These are phyloP conservation scores for Leucopsar rothschildi DNA, from an alignment of 2,113 vertebrate genomes.

Conservation along the genomic window DNA sequence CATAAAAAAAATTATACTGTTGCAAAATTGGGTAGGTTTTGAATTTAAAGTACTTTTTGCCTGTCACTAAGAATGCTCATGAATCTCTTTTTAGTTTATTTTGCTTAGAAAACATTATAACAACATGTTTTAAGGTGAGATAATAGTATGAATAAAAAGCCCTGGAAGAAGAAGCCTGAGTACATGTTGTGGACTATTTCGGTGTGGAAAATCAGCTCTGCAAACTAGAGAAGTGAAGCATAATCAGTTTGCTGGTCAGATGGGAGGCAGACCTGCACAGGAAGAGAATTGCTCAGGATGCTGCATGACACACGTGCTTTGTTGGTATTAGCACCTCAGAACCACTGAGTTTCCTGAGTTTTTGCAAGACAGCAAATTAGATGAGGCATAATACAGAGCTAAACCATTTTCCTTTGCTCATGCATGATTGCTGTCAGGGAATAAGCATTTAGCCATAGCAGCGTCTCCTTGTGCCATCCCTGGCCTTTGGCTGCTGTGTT, in stretches of 20 bases:
- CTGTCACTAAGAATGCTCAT: fast-evolving
- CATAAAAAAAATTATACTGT: not conserved
- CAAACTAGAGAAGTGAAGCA: not conserved
- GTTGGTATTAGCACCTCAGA: not conserved
- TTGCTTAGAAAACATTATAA: not conserved
- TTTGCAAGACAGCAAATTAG: not conserved
- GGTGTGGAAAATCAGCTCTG: not conserved
- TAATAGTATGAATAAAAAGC: not conserved
- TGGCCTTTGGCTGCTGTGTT: not conserved
- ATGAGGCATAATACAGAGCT: not conserved
- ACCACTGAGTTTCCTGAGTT: not conserved
- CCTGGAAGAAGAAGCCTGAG: not conserved
- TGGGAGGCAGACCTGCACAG: not conserved
- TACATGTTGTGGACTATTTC: not conserved
- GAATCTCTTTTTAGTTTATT: not conserved
- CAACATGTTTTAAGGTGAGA: not conserved
- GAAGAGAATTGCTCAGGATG: fast-evolving
- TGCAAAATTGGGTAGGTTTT: not conserved
- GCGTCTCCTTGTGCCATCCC: not conserved
- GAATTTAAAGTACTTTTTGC: not conserved
- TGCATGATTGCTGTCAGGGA: not conserved
- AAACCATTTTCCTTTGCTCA: not conserved
- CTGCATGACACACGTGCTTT: not conserved
- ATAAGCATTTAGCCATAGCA: not conserved
- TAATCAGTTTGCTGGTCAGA: not conserved